These are phyloP conservation scores for Apocheima hispidaria DNA, from an alignment of 2,888 invertebrate genomes.

Conservation along the genomic window DNA sequence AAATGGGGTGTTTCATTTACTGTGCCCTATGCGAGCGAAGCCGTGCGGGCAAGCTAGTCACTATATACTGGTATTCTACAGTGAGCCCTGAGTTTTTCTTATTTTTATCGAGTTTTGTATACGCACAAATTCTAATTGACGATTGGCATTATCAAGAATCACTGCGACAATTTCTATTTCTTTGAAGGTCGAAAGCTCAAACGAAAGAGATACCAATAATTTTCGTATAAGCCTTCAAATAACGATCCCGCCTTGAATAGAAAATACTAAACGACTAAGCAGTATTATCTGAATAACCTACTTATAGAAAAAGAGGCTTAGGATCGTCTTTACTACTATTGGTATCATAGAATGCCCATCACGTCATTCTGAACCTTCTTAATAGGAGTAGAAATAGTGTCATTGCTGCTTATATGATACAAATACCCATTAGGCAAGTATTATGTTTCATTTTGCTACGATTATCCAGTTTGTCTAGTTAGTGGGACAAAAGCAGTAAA, in stretches of 20 bases:
- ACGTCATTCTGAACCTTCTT: constrained; percentile 25
- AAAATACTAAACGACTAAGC: constrained; percentile 12
- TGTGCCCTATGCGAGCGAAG: too few relatives aligned
- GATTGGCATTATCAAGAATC: too few relatives aligned
- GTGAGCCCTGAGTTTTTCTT: too few relatives aligned
- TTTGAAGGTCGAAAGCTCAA: neutral
- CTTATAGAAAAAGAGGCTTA: constrained; percentile 23
- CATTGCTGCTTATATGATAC: constrained; percentile 18
- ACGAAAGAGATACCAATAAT: neutral
- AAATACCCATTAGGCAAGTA: constrained; percentile 19
- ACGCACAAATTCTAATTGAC: too few relatives aligned
- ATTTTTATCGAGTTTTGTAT: too few relatives aligned
- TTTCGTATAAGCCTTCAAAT: constrained; percentile 7
- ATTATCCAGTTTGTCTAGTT: neutral
- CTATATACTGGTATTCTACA: too few relatives aligned
- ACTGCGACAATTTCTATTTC: neutral
- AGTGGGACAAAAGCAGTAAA: neutral
- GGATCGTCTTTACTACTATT: constrained; percentile 17
- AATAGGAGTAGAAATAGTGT: constrained; percentile 22
- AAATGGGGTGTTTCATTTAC: too few relatives aligned
- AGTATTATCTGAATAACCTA: constrained; percentile 8
- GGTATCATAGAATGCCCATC: constrained; percentile 25
- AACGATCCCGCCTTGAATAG: constrained; percentile 4
- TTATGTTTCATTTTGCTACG: constrained; percentile 11
- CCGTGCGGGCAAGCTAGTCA: too few relatives aligned